Evolutionary conservation across 2,797 vertebrate species (phyloP), one percentile per base, ranked within the genome.

Genomic region (Aulostomus chinensis): DNA sequence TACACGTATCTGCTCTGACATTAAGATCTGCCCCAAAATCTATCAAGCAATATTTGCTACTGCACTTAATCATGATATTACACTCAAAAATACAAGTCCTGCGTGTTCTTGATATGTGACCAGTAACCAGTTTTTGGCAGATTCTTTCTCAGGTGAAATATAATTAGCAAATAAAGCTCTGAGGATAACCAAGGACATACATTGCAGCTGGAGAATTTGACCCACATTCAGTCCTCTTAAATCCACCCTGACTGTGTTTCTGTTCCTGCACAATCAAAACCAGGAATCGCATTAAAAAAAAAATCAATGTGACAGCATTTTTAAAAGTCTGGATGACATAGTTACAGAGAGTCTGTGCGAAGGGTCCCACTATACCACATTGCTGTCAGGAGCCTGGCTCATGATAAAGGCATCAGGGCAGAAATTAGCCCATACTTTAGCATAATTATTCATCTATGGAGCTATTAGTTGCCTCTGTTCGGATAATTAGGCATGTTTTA

Each of bases 401-500:
- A 2, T 36, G 18, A 12, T 33, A 2, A 20, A 22, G 45, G 16
- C n/a, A n/a, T n/a, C n/a, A n/a, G n/a, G n/a, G n/a, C n/a, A n/a
- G n/a, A n/a, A n/a, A n/a, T n/a, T n/a, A n/a, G n/a, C n/a, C n/a
- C 22, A 25, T 20, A 28, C 22, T 57, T 49, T 20, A 15, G 31
- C 2, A 7, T 54, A 39, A 47, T 61, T 54, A 42, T 30, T 3
- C 18, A 40, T 15, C 55, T 5, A 9, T 1, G 4, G 36, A 24
- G 30, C 33, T 10, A 65, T 58, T 49, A 66, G 45, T 46, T 33
- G 18, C 18, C 46, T 52, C 62, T 73, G 50, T 63, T 59, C 3
- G 3, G 2, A 41, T 69, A 53, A 70, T 67, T 37, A 38, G 7
- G 17, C 25, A 1, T 39, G 17, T 43, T 56, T 43, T 43, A 5